phyloP scores from a whole-genome alignment of 2,113 vertebrate genomes.

The Takifugu bimaculatus region DNA sequence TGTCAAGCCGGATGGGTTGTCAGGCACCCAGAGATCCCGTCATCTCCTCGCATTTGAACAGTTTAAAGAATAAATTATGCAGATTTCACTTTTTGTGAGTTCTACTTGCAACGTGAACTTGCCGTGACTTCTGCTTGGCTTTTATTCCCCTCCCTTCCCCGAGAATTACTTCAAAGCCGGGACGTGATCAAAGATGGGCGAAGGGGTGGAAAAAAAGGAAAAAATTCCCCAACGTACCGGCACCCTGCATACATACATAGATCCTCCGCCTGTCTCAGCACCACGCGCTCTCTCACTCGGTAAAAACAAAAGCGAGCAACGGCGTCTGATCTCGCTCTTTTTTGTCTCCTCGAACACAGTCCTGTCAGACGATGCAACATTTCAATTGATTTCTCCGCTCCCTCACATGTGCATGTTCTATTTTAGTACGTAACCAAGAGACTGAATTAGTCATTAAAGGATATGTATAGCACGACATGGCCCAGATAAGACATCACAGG shows the following conservation, averaged over 20 bases:
- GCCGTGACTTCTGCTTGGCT: conserved; percentile 70
- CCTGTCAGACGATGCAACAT: conserved; percentile 71
- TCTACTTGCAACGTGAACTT: conserved; percentile 76
- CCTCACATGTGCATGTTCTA: conserved; percentile 57
- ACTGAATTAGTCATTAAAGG: conserved; percentile 73
- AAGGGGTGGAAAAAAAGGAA: conserved; percentile 66
- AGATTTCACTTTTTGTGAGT: conserved; percentile 71
- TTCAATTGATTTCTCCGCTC: conserved; percentile 68
- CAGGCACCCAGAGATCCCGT: conserved; percentile 55
- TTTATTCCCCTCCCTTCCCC: conserved; percentile 53
- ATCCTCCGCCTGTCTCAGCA: conserved; percentile 66
- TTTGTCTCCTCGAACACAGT: conserved; percentile 57
- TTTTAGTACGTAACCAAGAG: conserved; percentile 61
- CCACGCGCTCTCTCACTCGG: conserved; percentile 46
- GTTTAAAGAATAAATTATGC: conserved; percentile 75
- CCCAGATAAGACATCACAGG: conserved; percentile 72
- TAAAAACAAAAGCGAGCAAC: conserved; percentile 77
- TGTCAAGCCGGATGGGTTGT: conserved; percentile 54
- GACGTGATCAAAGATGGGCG: conserved; percentile 82
- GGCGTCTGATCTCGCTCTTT: conserved; percentile 66
- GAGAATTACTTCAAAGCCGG: conserved; percentile 81
- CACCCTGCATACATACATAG: conserved; percentile 69
- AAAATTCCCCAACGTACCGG: conserved; percentile 72
- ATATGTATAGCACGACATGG: conserved; percentile 63
- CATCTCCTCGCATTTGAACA: conserved; percentile 54